Percentiles rank a stretch among this genome's conserved stretches.
phyloP scores from a whole-genome alignment of 2,888 invertebrate species.

The Odontothrips loti region DNA sequence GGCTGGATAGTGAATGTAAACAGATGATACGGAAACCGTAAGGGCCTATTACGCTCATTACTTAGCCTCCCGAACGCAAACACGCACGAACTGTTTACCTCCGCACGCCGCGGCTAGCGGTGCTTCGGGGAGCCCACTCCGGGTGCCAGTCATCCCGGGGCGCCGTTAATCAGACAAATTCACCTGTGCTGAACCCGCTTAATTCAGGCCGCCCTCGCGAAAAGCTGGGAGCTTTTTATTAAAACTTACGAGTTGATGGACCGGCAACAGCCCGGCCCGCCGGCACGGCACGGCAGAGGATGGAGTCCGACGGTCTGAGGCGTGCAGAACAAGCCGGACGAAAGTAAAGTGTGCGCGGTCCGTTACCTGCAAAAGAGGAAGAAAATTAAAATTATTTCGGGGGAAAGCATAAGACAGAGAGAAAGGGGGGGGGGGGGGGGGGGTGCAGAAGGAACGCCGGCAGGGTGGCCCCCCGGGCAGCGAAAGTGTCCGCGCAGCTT shows the following conservation, averaged over 20 bases:
- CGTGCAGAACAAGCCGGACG: neutral
- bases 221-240: neutral
- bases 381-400: neutral
- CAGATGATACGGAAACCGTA: too few relatives aligned
- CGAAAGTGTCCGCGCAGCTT: neutral
- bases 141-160: too few relatives aligned
- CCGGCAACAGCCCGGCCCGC: neutral
- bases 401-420: neutral
- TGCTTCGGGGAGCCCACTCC: too few relatives aligned
- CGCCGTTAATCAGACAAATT: too few relatives aligned
- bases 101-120: too few relatives aligned
- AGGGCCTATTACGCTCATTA: too few relatives aligned
- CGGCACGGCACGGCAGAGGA: neutral
- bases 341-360: neutral
- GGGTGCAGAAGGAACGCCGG: neutral
- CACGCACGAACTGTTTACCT: too few relatives aligned
- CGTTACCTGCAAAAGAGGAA: neutral
- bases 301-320: neutral
- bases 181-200: too few relatives aligned
- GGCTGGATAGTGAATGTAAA: too few relatives aligned
- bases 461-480: neutral
- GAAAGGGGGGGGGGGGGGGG: neutral
- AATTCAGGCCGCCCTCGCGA: too few relatives aligned
- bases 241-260: slow-evolving; percentile 1
- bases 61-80: too few relatives aligned